Percentiles rank a stretch among this genome's conserved stretches.
Conservation (phyloP, 2,797 vertebrate species). For the Lagodon rhomboides region DNA sequence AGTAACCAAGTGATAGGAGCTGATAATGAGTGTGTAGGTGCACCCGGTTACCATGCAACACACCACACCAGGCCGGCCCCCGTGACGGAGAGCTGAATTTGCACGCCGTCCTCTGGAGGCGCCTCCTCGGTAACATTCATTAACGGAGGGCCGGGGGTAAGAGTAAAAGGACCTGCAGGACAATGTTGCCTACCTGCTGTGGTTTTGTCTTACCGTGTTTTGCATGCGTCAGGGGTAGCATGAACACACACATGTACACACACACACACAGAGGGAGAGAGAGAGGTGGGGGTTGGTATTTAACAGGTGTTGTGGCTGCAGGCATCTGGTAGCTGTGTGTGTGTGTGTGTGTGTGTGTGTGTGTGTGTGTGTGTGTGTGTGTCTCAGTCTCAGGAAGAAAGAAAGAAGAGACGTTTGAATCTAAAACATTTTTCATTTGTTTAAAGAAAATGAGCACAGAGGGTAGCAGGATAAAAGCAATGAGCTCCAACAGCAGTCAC, state of each 20-base stretch:
- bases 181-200: constrained; percentile 30
- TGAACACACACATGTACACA: constrained; percentile 11
- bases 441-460: neutral
- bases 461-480: neutral
- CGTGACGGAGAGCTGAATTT: neutral
- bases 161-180: constrained; percentile 19
- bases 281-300: constrained; percentile 31
- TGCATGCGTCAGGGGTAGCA: constrained; percentile 31
- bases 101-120: constrained; percentile 17
- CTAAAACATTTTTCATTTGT: neutral
- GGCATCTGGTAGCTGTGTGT: constrained; percentile 34
- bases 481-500: neutral
- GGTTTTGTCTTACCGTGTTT: constrained; percentile 46
- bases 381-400: too few relatives aligned
- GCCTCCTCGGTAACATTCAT: constrained; percentile 22
- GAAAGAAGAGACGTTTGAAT: neutral
- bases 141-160: constrained; percentile 28
- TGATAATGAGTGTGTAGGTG: constrained; percentile 19
- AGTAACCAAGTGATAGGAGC: neutral
- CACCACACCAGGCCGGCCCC: neutral
- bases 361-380: constrained; percentile 2
- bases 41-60: constrained; percentile 32
- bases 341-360: constrained; percentile 2
- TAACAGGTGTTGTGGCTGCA: constrained; percentile 59
- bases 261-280: constrained; percentile 11